Evolutionary conservation across 2,113 vertebrate species (phyloP), one percentile per base, ranked within the genome.

Genomic region (Melanerpes formicivorus): DNA sequence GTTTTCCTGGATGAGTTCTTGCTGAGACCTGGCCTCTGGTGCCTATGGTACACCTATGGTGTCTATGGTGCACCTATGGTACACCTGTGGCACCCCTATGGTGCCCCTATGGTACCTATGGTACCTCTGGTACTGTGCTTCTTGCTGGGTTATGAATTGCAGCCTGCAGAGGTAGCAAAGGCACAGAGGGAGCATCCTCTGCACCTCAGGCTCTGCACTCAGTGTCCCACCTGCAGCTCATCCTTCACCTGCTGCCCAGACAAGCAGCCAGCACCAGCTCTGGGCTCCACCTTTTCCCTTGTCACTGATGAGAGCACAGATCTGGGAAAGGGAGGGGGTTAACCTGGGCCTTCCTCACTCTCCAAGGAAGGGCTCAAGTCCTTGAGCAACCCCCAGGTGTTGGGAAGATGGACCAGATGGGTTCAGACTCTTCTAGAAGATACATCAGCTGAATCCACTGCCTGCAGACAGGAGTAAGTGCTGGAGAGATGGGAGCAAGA

Each of bases 171-270:
- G 67, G 14, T 6, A 74, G 72, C 59, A 25, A 54, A 58, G 71
- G 15, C 32, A 27, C 26, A 74, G 50, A n/a, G 58, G 37, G 32
- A 80, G 7, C 32, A 64, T 44, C 56, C 25, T 52, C 63, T 52
- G 30, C 26, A 37, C 37, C 37, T 48, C 19, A 17, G n/a, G 10
- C 62, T 37, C 60, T 50, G 30, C 32, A 70, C 8, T 37, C 7
- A 29, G 18, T 8, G 25, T 70, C 56, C 60, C 0, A 0, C 17
- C 56, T 25, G 0, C 1, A 75, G 29, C 48, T 48, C 25, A 22
- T 22, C 56, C 17, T 42, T 62, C 46, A 62, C 67, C 32, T 58
- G 48, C 56, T 50, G 50, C 34, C 76, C 63, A 52, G 34, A n/a
- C 40, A 34, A 19, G 29, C 48, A 85, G 29, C 19, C 55, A 75